These are phyloP conservation scores for Drosophila tanythrix DNA, from an alignment of 2,888 invertebrate species.

Conservation along the genomic window DNA sequence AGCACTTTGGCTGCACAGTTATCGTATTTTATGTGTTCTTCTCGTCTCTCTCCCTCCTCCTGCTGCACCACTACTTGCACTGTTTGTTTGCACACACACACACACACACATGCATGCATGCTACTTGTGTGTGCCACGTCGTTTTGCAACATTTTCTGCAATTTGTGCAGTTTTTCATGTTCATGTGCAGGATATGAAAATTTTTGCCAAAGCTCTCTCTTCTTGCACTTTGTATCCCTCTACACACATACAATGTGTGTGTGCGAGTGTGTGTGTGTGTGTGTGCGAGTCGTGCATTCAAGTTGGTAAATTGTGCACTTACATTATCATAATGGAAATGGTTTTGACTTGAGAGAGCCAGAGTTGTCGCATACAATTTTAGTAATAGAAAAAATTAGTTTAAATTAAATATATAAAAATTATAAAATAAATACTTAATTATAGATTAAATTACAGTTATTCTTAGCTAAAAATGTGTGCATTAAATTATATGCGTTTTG, in stretches of 20 bases:
- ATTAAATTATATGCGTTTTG: too few relatives aligned
- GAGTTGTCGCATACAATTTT: constrained; percentile 51
- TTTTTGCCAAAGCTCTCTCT: constrained; percentile 60
- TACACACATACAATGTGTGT: constrained; percentile 10
- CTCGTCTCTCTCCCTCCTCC: not conserved
- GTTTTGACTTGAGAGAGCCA: constrained; percentile 68
- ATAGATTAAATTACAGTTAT: not conserved
- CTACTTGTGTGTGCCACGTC: constrained; percentile 34
- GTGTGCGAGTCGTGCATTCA: constrained; percentile 53
- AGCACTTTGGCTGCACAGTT: constrained; percentile 75
- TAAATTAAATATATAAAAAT: not conserved
- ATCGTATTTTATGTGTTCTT: constrained; percentile 75
- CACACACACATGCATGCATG: constrained; percentile 1
- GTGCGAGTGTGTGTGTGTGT: constrained; percentile 17
- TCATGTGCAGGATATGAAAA: constrained; percentile 79
- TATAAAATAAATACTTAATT: not conserved
- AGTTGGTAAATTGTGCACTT: constrained; percentile 79
- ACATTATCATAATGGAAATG: constrained; percentile 81
- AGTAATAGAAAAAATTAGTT: constrained; percentile 12
- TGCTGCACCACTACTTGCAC: constrained; percentile 15
- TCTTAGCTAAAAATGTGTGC: not conserved
- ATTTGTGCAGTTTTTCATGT: constrained; percentile 81
- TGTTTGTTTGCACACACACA: constrained; percentile 20
- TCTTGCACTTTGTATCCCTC: constrained; percentile 9
- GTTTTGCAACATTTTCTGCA: constrained; percentile 78